phyloP scores from a whole-genome alignment of 2,888 invertebrate species.

The Torymus tubicola region DNA sequence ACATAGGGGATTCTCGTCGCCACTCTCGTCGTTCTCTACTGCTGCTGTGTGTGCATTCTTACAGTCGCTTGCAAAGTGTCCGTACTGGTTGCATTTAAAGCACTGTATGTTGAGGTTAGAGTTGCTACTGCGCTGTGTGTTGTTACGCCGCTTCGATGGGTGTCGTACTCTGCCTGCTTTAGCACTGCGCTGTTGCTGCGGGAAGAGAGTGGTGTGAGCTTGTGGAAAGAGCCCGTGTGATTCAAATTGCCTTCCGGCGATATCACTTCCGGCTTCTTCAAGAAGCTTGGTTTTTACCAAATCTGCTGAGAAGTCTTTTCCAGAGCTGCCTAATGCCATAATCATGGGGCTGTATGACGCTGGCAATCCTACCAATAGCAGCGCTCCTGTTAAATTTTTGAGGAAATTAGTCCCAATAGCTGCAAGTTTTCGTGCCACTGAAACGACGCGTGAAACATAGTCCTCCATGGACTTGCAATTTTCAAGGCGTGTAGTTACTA shows the following conservation, averaged over 20 bases:
- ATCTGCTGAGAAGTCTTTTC: constrained; percentile 60
- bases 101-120: neutral
- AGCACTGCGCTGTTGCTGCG: neutral
- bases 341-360: constrained; percentile 63
- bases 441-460: constrained; percentile 65
- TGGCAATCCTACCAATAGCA: constrained; percentile 65
- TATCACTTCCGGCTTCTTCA: neutral
- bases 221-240: neutral
- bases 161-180: neutral
- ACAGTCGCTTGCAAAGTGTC: neutral
- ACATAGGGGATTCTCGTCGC: constrained; percentile 1
- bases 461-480: constrained; percentile 63
- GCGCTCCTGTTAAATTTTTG: constrained; percentile 66
- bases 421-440: constrained; percentile 64
- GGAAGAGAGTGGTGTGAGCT: no score
- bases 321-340: no score
- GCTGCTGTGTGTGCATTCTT: neutral
- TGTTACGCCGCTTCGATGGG: neutral
- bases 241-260: neutral
- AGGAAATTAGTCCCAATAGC: constrained; percentile 62
- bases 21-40: neutral
- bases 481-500: constrained; percentile 62
- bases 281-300: constrained; percentile 64
- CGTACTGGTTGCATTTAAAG: neutral
- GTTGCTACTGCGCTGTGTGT: neutral